phyloP scores from a whole-genome alignment of 2,797 vertebrate genomes.

The Notamacropus eugenii region DNA sequence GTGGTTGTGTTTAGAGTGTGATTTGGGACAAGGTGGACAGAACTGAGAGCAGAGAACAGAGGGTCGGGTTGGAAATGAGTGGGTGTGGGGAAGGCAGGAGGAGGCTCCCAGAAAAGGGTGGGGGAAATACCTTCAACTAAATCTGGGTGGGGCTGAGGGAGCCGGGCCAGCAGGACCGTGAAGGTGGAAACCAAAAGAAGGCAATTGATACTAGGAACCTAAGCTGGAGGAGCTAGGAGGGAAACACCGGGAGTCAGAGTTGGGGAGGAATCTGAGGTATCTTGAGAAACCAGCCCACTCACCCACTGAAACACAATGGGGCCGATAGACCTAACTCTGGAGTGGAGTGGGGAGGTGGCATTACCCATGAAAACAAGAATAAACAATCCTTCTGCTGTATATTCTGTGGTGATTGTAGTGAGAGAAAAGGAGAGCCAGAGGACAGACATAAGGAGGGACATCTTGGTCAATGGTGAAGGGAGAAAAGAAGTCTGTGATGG shows the following conservation, averaged over 20 bases:
- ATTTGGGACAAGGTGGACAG: not conserved
- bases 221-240: not conserved
- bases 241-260: not conserved
- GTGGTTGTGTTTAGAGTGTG: not conserved
- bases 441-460: conserved; percentile 2
- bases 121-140: not conserved
- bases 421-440: not conserved
- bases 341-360: not conserved
- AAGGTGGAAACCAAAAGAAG: conserved; percentile 3
- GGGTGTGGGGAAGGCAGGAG: not conserved
- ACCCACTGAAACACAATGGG: not conserved
- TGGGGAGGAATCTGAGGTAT: conserved; percentile 30
- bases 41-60: not conserved
- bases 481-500: not conserved
- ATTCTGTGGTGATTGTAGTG: not conserved
- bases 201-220: conserved; percentile 34
- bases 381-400: not conserved
- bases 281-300: conserved; percentile 60
- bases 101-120: not conserved
- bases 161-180: conserved; percentile 18
- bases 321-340: conserved; percentile 13
- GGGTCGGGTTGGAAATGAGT: not conserved
- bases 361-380: not conserved
- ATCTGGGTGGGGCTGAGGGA: conserved; percentile 33
- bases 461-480: not conserved